A percentile compares a stretch with the other conserved stretches of the same genome.
These are phyloP conservation scores for Xenopus borealis DNA, from an alignment of 2,113 vertebrate genomes.

Conservation along the genomic window DNA sequence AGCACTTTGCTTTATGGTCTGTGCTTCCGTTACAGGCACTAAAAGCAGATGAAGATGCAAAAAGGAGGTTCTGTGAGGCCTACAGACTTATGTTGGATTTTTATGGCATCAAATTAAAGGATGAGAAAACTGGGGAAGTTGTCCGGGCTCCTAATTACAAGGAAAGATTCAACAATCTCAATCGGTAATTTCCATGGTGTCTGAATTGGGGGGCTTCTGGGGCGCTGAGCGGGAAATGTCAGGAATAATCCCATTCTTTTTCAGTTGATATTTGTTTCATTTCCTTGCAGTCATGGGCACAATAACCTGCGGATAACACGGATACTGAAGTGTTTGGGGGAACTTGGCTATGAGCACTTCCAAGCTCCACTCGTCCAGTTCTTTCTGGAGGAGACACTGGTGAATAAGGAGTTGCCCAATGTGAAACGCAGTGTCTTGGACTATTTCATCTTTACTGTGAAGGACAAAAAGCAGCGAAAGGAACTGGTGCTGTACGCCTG, in stretches of 20 bases:
- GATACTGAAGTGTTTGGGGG: constrained; percentile 93
- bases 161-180: constrained; percentile 84
- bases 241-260: background rate
- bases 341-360: constrained; percentile 82
- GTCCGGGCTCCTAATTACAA: constrained; percentile 77
- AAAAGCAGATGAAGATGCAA: constrained; percentile 72
- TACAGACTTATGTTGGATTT: constrained; percentile 95
- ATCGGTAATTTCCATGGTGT: constrained; percentile 66
- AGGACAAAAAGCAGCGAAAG: constrained; percentile 74
- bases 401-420: constrained; percentile 67
- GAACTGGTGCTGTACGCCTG: constrained; percentile 82
- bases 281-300: constrained; percentile 80
- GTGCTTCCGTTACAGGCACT: constrained; percentile 71
- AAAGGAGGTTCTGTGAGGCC: constrained; percentile 74
- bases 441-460: constrained; percentile 90
- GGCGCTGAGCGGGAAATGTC: background rate
- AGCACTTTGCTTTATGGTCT: background rate
- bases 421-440: constrained; percentile 89
- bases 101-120: constrained; percentile 79
- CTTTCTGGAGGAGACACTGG: constrained; percentile 88
- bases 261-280: background rate
- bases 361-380: constrained; percentile 87
- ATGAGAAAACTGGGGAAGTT: constrained; percentile 72
- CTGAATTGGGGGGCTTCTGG: background rate
- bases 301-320: constrained; percentile 94